phyloP scores from a whole-genome alignment of 2,888 invertebrate species.

The Eupeodes latifasciatus region DNA sequence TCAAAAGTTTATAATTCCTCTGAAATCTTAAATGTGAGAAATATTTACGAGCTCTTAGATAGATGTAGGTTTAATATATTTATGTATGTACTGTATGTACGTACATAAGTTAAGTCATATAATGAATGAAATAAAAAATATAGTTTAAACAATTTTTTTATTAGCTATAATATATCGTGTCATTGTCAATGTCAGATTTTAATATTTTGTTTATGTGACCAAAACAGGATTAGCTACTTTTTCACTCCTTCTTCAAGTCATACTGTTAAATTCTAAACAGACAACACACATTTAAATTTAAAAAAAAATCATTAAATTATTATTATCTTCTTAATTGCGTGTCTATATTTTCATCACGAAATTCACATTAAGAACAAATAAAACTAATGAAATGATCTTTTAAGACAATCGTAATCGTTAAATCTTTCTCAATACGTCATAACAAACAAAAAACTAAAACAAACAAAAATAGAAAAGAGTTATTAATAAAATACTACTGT shows the following conservation, averaged over 20 bases:
- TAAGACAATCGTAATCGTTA: conserved; percentile 10
- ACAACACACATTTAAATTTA: not conserved
- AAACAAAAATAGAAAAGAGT: not conserved
- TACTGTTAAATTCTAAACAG: not conserved
- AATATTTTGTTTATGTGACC: not conserved
- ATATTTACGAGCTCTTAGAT: too few species aligned
- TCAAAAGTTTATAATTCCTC: too few species aligned
- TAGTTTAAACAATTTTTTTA: too few species aligned
- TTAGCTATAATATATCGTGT: too few species aligned
- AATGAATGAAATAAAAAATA: too few species aligned
- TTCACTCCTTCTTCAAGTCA: too few species aligned
- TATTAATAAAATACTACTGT: not conserved
- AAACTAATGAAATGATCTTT: conserved; percentile 13
- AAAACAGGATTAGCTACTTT: not conserved
- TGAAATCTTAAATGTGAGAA: too few species aligned
- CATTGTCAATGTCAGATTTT: not conserved
- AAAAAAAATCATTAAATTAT: not conserved
- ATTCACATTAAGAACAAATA: conserved; percentile 16
- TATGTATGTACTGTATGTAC: too few species aligned
- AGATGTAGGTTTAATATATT: too few species aligned
- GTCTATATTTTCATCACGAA: not conserved
- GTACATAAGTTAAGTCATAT: too few species aligned
- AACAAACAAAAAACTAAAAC: not conserved
- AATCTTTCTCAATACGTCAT: not conserved
- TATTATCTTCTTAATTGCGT: not conserved